These are phyloP conservation scores for Pholis gunnellus DNA, from an alignment of 2,113 vertebrate genomes.

Conservation along the genomic window DNA sequence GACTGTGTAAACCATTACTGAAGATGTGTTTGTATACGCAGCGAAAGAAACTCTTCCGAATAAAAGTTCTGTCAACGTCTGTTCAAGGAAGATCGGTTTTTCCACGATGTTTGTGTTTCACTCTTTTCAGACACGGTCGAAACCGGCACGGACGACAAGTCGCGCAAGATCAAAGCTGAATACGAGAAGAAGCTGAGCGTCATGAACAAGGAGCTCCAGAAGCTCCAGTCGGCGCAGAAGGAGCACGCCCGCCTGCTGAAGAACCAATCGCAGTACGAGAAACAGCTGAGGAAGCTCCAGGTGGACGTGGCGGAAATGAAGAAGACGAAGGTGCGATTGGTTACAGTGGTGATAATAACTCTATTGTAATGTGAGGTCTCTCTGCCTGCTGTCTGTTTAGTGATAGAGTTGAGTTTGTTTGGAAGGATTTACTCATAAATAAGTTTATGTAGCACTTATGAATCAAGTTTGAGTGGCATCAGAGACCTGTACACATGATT, in stretches of 20 bases:
- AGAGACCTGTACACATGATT: not conserved
- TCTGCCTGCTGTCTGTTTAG: too few species aligned
- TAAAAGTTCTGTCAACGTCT: not conserved
- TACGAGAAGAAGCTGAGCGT: conserved; percentile 96
- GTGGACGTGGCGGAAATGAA: conserved; percentile 97
- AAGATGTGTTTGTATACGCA: not conserved
- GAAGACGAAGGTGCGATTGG: conserved; percentile 91
- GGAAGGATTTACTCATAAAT: too few species aligned
- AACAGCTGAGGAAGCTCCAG: conserved; percentile 95
- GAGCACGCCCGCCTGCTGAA: conserved; percentile 95
- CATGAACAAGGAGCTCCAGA: conserved; percentile 97
- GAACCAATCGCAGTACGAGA: conserved; percentile 98
- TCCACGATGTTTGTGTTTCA: not conserved
- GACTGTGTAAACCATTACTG: not conserved
- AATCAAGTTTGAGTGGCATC: not conserved
- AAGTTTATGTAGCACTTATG: too few species aligned
- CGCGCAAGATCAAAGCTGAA: conserved; percentile 93
- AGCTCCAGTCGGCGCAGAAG: conserved; percentile 95
- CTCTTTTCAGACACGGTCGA: conserved; percentile 89
- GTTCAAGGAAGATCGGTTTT: not conserved
- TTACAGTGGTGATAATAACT: not conserved
- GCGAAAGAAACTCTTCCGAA: not conserved
- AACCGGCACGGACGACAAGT: conserved; percentile 93
- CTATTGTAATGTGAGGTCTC: too few species aligned
- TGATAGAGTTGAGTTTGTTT: too few species aligned